phyloP scores from a whole-genome alignment of 2,888 invertebrate species.

The Cristatella mucedo region DNA sequence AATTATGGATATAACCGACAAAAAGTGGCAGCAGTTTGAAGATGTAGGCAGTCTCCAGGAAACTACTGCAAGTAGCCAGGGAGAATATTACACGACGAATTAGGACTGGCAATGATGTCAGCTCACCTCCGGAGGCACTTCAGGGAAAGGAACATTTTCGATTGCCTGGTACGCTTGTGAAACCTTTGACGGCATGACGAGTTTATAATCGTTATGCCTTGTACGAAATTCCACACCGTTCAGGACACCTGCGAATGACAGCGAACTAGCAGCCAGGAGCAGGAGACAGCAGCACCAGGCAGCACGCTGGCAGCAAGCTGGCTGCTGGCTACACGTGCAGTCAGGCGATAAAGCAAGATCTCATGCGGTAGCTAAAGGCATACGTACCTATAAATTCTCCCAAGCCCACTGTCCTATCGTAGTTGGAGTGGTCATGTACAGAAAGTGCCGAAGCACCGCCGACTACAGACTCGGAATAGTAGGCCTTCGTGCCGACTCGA shows the following conservation, averaged over 20 bases:
- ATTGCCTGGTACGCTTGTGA: background rate
- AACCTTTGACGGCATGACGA: background rate
- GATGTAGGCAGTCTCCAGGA: no score
- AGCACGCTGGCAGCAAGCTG: no score
- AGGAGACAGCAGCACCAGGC: no score
- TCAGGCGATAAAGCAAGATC: no score
- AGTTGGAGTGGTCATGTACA: slow-evolving; percentile 20
- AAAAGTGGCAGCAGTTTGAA: no score
- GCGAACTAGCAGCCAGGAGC: background rate
- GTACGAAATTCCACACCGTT: slow-evolving; percentile 11
- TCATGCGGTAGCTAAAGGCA: no score
- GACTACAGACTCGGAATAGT: slow-evolving; percentile 4
- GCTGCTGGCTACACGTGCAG: no score
- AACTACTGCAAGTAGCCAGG: no score
- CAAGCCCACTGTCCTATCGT: slow-evolving; percentile 8
- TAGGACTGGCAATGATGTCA: background rate
- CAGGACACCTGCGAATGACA: slow-evolving; percentile 7
- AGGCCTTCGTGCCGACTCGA: slow-evolving; percentile 4
- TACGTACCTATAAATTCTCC: slow-evolving; percentile 9
- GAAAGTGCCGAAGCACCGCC: slow-evolving; percentile 14
- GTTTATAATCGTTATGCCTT: slow-evolving; percentile 10
- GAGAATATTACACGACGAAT: no score
- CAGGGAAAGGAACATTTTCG: slow-evolving; percentile 9
- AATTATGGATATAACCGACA: no score
- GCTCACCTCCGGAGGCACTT: slow-evolving; percentile 5